phyloP scores from a whole-genome alignment of 2,113 vertebrate genomes.

The Propithecus coquereli region DNA sequence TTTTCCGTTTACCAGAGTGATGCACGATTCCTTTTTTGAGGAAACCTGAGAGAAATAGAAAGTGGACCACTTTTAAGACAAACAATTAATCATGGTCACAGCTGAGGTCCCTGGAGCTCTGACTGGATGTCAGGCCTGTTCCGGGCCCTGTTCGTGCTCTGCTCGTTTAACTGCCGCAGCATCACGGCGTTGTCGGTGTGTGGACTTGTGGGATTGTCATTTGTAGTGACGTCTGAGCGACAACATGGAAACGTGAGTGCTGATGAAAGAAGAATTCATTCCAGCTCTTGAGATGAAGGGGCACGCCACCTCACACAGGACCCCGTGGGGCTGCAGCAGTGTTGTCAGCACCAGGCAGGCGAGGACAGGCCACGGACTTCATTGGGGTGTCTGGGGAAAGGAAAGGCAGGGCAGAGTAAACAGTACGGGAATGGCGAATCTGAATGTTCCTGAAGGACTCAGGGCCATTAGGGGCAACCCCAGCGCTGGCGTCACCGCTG shows the following conservation, averaged over 20 bases:
- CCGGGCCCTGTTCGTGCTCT: not conserved
- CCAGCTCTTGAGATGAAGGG: not conserved
- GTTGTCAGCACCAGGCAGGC: not conserved
- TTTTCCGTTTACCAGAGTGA: not conserved
- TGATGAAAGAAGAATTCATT: no score
- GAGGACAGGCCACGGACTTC: no score
- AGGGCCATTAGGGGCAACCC: no score
- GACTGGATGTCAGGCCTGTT: not conserved
- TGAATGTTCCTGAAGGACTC: not conserved
- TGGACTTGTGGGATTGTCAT: not conserved
- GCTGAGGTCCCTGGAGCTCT: not conserved
- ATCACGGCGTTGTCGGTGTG: no score
- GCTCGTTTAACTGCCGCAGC: not conserved
- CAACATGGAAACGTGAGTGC: not conserved
- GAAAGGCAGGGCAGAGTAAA: not conserved
- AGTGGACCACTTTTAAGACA: not conserved
- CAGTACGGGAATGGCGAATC: no score
- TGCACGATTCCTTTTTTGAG: not conserved
- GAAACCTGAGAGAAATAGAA: not conserved
- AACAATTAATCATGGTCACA: not conserved
- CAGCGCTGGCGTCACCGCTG: no score
- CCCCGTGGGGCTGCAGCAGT: not conserved
- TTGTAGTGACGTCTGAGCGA: not conserved
- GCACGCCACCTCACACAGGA: not conserved
- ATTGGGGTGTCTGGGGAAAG: not conserved